A percentile compares a stretch with the other conserved stretches of the same genome.
phyloP scores from a whole-genome alignment of 1,140 invertebrate genomes.

The Drosophila pseudoobscura region DNA sequence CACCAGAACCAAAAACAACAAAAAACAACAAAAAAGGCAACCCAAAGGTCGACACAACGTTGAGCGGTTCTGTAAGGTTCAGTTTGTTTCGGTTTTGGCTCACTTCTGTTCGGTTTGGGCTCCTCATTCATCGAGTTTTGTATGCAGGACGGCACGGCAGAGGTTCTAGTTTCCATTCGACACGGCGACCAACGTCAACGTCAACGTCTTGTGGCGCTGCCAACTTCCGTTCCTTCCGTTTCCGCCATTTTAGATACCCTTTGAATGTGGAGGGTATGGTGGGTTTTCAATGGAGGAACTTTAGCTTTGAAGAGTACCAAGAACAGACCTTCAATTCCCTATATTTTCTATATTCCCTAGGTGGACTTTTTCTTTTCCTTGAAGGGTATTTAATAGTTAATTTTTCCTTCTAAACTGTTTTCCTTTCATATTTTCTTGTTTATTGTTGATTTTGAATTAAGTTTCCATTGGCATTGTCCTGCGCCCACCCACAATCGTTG shows the following conservation, averaged over 20 bases:
- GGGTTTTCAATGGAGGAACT: too few species aligned
- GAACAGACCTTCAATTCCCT: too few species aligned
- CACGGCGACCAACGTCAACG: constrained; percentile 20
- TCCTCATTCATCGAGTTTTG: constrained; percentile 2
- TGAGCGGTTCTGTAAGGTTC: constrained; percentile 9
- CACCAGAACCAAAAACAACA: constrained; percentile 11
- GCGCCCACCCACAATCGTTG: constrained; percentile 19
- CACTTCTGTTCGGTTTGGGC: constrained; percentile 1
- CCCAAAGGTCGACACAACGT: constrained; percentile 45
- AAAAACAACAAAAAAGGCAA: constrained; percentile 20
- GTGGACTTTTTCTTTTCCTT: neutral
- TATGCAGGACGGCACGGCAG: neutral
- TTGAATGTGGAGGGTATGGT: constrained; percentile 3
- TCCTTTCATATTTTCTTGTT: constrained; percentile 41
- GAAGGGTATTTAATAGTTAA: constrained; percentile 32
- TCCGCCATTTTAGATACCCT: constrained; percentile 31
- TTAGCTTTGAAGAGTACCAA: too few species aligned
- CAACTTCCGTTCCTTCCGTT: constrained; percentile 53
- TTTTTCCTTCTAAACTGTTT: neutral
- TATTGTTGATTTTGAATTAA: constrained; percentile 77
- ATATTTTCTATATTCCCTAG: neutral
- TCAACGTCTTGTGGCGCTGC: constrained; percentile 26
- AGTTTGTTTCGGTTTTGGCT: constrained; percentile 8
- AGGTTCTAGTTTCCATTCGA: constrained; percentile 8
- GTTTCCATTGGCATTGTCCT: constrained; percentile 44